Conservation (phyloP, 2,113 vertebrate genomes). For the Tupaia chinensis region DNA sequence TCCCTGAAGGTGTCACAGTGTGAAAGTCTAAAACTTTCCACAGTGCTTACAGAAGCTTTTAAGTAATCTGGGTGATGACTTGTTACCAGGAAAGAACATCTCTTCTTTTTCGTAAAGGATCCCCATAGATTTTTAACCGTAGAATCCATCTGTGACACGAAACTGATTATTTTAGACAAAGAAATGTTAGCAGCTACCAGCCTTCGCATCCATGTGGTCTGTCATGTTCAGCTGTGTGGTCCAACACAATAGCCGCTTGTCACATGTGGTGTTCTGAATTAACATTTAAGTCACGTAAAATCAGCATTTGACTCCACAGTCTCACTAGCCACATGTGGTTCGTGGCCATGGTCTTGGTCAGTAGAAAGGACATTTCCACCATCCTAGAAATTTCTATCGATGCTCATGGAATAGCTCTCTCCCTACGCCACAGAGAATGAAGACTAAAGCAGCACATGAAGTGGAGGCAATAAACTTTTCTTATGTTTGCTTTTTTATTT, state of each 20-base stretch:
- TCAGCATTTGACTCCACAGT: slow-evolving; percentile 28
- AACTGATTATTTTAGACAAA: slow-evolving; percentile 17
- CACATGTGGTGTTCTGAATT: slow-evolving; percentile 73
- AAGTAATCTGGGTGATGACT: background rate
- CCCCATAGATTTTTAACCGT: background rate
- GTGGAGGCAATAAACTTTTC: background rate
- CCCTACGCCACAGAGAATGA: background rate
- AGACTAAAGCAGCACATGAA: background rate
- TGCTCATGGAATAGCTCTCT: background rate
- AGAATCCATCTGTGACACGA: background rate
- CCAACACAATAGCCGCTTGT: slow-evolving; percentile 57
- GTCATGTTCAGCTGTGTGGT: slow-evolving; percentile 17
- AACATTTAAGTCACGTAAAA: slow-evolving; percentile 47
- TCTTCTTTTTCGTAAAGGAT: background rate
- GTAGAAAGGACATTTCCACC: background rate
- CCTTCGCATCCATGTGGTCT: slow-evolving; percentile 15
- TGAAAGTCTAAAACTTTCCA: background rate
- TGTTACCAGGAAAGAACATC: background rate
- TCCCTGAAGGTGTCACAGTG: background rate
- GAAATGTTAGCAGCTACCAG: background rate
- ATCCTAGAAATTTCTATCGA: background rate
- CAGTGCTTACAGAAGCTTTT: background rate
- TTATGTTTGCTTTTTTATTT: background rate
- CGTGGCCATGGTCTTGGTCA: slow-evolving; percentile 36
- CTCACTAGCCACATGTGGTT: slow-evolving; percentile 64